A percentile compares a stretch with the other conserved stretches of the same genome.
Evolutionary conservation across 1,140 invertebrate species (phyloP).

Genomic region (Panagrolaimus sp.): DNA sequence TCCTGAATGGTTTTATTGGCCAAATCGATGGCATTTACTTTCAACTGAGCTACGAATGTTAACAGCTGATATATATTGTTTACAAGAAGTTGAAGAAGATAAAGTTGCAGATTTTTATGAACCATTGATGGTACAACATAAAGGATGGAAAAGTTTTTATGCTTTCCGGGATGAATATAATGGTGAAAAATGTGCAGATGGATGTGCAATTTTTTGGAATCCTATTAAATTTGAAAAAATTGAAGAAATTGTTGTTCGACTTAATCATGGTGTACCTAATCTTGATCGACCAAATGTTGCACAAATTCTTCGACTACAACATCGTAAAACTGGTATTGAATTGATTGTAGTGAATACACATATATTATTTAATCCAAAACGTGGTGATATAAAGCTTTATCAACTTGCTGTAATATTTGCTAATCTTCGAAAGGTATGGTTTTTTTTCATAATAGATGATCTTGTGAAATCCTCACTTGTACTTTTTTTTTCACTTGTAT

Average conservation of each 20-base stretch:
- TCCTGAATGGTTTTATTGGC: not conserved
- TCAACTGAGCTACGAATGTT: not conserved
- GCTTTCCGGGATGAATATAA: not conserved
- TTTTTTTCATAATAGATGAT: not conserved
- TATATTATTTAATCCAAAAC: not conserved
- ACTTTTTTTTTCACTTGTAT: no score
- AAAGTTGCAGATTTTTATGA: no score
- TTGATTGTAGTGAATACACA: constrained; percentile 1
- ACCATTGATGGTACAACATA: no score
- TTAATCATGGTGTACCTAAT: not conserved
- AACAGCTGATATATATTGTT: not conserved
- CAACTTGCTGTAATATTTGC: constrained; percentile 1
- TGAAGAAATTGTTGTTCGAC: not conserved
- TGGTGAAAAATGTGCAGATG: not conserved
- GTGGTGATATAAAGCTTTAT: not conserved
- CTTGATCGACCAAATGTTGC: not conserved
- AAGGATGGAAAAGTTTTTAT: no score
- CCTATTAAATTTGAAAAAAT: not conserved
- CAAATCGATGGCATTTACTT: not conserved
- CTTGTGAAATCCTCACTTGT: no score
- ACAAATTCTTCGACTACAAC: not conserved
- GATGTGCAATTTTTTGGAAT: constrained; percentile 2
- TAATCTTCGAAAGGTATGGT: not conserved
- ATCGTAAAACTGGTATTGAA: not conserved
- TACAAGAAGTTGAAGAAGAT: not conserved